A percentile compares a stretch with the other conserved stretches of the same genome.
Conservation (phyloP, 2,888 invertebrate species). For the Nemapogon koenigi region DNA sequence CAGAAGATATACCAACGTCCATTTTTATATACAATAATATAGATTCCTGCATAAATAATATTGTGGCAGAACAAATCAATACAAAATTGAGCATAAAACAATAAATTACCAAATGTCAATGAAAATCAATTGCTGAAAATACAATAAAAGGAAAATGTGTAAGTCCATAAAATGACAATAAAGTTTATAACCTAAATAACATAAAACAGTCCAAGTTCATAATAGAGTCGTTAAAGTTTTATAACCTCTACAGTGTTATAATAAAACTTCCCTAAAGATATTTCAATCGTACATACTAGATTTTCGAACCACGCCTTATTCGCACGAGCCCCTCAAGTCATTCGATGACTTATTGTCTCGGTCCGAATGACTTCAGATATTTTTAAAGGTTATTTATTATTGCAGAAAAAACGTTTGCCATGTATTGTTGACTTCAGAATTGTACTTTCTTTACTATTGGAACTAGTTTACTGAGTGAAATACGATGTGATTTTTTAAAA, state of each 20-base stretch:
- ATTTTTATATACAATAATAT: too few species aligned
- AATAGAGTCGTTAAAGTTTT: constrained; percentile 28
- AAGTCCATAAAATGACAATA: too few species aligned
- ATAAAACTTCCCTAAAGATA: background rate
- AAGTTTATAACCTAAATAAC: too few species aligned
- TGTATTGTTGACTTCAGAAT: constrained; percentile 5
- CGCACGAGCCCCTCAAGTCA: constrained; percentile 7
- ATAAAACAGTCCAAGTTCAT: too few species aligned
- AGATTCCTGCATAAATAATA: too few species aligned
- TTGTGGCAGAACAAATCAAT: too few species aligned
- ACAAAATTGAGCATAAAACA: too few species aligned
- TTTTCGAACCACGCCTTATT: constrained; percentile 6
- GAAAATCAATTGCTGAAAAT: too few species aligned
- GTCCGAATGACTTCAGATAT: background rate
- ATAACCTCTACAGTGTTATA: constrained; percentile 13
- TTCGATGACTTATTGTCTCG: constrained; percentile 5
- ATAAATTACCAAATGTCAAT: too few species aligned
- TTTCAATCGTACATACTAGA: background rate
- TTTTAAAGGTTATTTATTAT: background rate
- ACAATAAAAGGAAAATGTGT: too few species aligned
- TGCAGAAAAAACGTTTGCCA: constrained; percentile 2
- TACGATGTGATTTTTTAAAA: background rate
- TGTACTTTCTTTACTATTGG: background rate
- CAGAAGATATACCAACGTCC: too few species aligned
- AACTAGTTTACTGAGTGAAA: constrained; percentile 2